phyloP scores from a whole-genome alignment of 2,113 vertebrate genomes.

The Bubo blakistoni region DNA sequence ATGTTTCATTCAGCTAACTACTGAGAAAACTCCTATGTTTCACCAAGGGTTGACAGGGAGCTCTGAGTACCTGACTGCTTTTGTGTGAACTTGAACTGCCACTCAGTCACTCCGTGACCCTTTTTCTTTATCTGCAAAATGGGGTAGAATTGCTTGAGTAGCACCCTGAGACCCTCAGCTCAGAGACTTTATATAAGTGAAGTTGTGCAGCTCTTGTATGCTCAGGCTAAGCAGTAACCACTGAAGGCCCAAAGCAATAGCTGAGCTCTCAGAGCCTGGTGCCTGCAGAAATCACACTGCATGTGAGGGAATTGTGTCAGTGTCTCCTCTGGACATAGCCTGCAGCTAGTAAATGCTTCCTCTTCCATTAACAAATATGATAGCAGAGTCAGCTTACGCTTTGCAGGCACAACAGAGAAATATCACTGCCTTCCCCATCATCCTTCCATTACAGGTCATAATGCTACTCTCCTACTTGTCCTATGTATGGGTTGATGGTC shows the following conservation, averaged over 20 bases:
- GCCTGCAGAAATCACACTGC: not conserved
- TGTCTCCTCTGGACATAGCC: not conserved
- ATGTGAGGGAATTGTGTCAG: accelerated
- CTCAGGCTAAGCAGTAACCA: accelerated
- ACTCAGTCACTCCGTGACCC: not conserved
- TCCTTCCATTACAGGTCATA: not conserved
- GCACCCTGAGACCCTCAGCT: not conserved
- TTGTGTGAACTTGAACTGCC: not conserved
- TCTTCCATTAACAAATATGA: not conserved
- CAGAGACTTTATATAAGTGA: not conserved
- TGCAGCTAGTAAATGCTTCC: not conserved
- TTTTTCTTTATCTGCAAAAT: not conserved
- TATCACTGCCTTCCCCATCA: not conserved
- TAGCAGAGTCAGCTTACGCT: not conserved
- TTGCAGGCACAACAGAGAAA: not conserved
- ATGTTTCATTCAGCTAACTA: not conserved
- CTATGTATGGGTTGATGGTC: not conserved
- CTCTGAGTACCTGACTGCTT: not conserved
- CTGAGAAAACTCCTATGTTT: not conserved
- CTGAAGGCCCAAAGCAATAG: not conserved
- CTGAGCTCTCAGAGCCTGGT: not conserved
- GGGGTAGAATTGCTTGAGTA: not conserved
- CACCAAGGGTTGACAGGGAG: not conserved
- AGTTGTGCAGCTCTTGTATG: not conserved
- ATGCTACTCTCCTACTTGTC: not conserved